Percentiles rank a stretch among this genome's conserved stretches.
Evolutionary conservation across 2,113 vertebrate genomes (phyloP).

Genomic region (Stegostoma tigrinum): DNA sequence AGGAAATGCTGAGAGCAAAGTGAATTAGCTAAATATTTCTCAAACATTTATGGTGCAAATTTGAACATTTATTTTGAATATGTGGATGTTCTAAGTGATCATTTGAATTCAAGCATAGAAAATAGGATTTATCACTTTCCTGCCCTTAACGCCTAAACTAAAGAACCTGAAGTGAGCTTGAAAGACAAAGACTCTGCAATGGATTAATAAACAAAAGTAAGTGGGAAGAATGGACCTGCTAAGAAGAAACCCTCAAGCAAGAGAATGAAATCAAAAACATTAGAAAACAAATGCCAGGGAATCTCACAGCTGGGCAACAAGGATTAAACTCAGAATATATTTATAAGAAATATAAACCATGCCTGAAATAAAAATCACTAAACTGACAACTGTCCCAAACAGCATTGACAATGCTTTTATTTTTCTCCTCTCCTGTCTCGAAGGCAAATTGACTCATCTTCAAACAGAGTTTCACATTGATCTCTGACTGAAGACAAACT

Average conservation of each 20-base stretch:
- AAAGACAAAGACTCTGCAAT: not conserved
- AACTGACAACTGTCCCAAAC: not conserved
- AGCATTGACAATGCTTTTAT: not conserved
- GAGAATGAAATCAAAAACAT: not conserved
- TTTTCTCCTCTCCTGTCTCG: not conserved
- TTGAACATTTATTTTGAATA: not conserved
- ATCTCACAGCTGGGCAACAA: not conserved
- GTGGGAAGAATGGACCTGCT: not conserved
- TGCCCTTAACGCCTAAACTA: not conserved
- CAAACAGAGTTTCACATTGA: not conserved
- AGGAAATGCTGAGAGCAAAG: not conserved
- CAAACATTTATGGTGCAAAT: not conserved
- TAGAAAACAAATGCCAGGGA: not conserved
- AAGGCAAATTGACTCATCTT: not conserved
- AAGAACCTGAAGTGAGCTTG: not conserved
- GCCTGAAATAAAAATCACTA: not conserved
- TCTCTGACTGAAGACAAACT: not conserved
- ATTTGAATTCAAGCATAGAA: not conserved
- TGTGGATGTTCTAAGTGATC: not conserved
- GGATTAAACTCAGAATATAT: not conserved
- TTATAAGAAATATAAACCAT: not conserved
- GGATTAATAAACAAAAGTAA: not conserved
- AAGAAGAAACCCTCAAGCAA: not conserved
- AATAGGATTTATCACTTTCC: not conserved
- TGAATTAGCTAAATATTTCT: not conserved